phyloP scores from a whole-genome alignment of 2,113 vertebrate species.

The Semicossyphus pulcher region DNA sequence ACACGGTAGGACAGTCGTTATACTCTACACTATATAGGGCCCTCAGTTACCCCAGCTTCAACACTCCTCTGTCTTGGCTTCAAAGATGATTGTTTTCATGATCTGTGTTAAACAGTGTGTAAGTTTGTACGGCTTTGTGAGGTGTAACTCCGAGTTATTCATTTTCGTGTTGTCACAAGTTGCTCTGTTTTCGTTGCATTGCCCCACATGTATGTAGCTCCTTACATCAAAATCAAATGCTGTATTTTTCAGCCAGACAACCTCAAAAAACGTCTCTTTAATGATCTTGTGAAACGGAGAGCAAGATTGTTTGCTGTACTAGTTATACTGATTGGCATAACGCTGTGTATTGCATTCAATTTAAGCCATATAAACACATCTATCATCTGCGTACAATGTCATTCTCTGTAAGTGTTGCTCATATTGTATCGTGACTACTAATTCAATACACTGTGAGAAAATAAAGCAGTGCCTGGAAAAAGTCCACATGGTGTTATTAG shows the following conservation, averaged over 20 bases:
- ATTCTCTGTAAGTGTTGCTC: conserved; percentile 62
- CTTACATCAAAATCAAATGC: conserved; percentile 25
- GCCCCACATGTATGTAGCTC: conserved; percentile 11
- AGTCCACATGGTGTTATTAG: background rate
- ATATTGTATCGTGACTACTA: conserved; percentile 65
- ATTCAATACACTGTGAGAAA: conserved; percentile 76
- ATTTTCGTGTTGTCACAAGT: conserved; percentile 14
- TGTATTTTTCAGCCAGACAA: conserved; percentile 42
- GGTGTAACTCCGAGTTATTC: conserved; percentile 7
- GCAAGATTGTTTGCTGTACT: conserved; percentile 14
- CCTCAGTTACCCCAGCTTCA: conserved; percentile 1
- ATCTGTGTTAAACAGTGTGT: conserved; percentile 15
- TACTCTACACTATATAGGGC: background rate
- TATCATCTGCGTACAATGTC: conserved; percentile 20
- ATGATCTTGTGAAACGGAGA: background rate
- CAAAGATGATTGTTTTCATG: background rate
- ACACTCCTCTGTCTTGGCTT: conserved; percentile 19
- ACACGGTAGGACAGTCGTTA: background rate
- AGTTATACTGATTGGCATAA: conserved; percentile 7
- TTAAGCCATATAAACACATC: conserved; percentile 55
- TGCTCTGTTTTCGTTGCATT: conserved; percentile 17
- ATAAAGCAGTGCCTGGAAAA: conserved; percentile 79
- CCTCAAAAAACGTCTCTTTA: conserved; percentile 31
- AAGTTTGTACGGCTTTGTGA: conserved; percentile 15
- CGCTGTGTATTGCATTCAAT: conserved; percentile 35